Base-by-base conservation (phyloP, 1,140 invertebrate species). In the Ceratosolen solmsi region DNA sequence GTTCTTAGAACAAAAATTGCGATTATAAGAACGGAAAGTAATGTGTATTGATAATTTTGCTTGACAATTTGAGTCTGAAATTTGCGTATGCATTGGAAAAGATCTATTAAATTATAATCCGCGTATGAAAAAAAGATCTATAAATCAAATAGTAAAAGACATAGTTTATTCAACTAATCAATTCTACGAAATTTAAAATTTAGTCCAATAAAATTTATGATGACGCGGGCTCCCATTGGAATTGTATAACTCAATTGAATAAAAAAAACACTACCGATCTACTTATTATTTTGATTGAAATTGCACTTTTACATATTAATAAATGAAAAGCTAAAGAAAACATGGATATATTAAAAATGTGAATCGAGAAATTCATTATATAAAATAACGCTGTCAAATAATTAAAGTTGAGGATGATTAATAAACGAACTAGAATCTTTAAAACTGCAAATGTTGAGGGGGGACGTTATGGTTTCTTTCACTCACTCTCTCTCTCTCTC, bases 121-220 rank as follows among this genome's bases (percentile, higher is more conserved):
- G n/a, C n/a, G n/a, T n/a, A n/a, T n/a, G n/a, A n/a, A n/a, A n/a
- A n/a, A n/a, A n/a, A n/a, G n/a, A n/a, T n/a, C 17, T 11, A 11
- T 25, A 2, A 30, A 63, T 36, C 25, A 63, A 63, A 36, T 63
- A 63, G 17, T 9, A 60, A 13, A 27, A 30, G 25, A 60, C 0
- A 63, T 63, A 33, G 60, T 63, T 33, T 36, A 15, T 17, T n/a
- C 33, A 33, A 38, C 4, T 68, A 22, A 38, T 68, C 36, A 68
- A 68, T 36, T 2, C 0, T 2, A n/a, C n/a, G 22, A n/a, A 38
- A 68, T 68, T n/a, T 33, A 68, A 68, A 68, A 68, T 68, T 38
- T 38, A 68, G 63, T 68, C 15, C 63, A 68, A 68, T 68, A 68
- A 68, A 68, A 25, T 36, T 38, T 38, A n/a, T 68, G 20, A 68